A percentile compares a stretch with the other conserved stretches of the same genome.
These are phyloP conservation scores for Megalops atlanticus DNA, from an alignment of 2,113 vertebrate species.

Conservation along the genomic window DNA sequence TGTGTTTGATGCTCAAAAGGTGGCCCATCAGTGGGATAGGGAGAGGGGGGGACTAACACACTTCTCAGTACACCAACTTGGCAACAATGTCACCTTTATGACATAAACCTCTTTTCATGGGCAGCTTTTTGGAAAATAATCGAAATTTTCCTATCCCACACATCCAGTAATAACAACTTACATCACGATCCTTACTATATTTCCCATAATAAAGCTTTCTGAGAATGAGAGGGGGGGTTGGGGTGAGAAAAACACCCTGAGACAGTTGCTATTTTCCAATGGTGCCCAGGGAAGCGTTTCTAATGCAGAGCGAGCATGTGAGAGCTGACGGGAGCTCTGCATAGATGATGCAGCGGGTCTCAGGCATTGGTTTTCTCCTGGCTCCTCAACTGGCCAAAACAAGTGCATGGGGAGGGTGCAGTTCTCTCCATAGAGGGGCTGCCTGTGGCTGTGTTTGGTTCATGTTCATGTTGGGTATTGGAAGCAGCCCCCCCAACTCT, in stretches of 20 bases:
- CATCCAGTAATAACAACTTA: conserved; percentile 66
- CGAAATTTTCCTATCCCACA: conserved; percentile 56
- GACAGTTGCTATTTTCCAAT: conserved; percentile 44
- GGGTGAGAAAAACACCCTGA: conserved; percentile 45
- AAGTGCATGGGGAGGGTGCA: background rate
- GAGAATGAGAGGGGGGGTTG: conserved; percentile 43
- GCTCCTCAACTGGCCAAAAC: background rate
- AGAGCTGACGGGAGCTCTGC: no score
- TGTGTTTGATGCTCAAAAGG: background rate
- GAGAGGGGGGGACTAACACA: no score
- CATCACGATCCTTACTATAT: conserved; percentile 57
- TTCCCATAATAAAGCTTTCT: conserved; percentile 56
- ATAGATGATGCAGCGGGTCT: no score
- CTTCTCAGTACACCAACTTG: no score
- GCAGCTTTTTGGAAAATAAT: conserved; percentile 56
- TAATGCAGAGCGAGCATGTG: background rate
- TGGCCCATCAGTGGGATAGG: background rate
- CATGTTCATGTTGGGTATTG: conserved; percentile 7
- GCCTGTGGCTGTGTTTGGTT: background rate
- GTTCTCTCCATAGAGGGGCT: background rate
- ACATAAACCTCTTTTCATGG: conserved; percentile 58
- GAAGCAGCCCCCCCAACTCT: conserved; percentile 9
- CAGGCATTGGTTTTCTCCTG: background rate
- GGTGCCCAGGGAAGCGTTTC: background rate
- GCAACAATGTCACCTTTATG: conserved; percentile 61